A percentile compares a stretch with the other conserved stretches of the same genome.
phyloP scores from a whole-genome alignment of 2,113 vertebrate species.

The Pachypanchax playfairii region DNA sequence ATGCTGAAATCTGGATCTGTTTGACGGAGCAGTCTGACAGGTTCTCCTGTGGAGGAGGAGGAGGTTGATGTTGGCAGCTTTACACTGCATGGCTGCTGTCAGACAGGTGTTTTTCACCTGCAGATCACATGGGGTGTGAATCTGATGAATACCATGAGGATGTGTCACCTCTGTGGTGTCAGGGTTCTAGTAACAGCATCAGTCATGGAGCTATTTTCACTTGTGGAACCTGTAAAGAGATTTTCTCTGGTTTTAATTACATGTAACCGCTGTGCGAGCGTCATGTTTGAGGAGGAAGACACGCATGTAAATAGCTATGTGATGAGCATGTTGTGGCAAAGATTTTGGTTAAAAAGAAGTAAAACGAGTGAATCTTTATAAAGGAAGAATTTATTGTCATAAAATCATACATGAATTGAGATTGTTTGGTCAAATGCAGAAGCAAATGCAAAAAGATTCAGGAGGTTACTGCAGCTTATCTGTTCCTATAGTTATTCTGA shows the following conservation, averaged over 20 bases:
- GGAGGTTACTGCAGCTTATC: too few relatives aligned
- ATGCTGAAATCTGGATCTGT: constrained; percentile 25
- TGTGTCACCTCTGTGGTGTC: constrained; percentile 1
- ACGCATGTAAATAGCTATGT: too few relatives aligned
- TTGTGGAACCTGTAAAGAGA: constrained; percentile 13
- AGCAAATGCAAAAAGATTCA: too few relatives aligned
- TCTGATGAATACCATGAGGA: constrained; percentile 2
- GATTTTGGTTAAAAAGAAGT: too few relatives aligned
- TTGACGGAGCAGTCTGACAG: constrained; percentile 54
- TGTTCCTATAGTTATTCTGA: too few relatives aligned
- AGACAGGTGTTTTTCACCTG: constrained; percentile 26
- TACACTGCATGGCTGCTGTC: constrained; percentile 8
- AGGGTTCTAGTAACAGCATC: not conserved
- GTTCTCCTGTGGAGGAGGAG: constrained; percentile 10
- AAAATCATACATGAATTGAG: too few relatives aligned
- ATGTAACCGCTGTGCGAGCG: not conserved
- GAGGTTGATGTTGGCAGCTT: constrained; percentile 21
- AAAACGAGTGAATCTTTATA: too few relatives aligned
- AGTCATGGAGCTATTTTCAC: constrained; percentile 14
- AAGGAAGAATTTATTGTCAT: too few relatives aligned
- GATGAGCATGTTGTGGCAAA: too few relatives aligned
- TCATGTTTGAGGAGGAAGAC: too few relatives aligned
- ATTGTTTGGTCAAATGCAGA: too few relatives aligned
- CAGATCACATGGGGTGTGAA: constrained; percentile 16
- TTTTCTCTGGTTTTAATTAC: not conserved